A percentile compares a stretch with the other conserved stretches of the same genome.
Evolutionary conservation across 2,113 vertebrate genomes (phyloP).

Genomic region (Delphinapterus leucas): DNA sequence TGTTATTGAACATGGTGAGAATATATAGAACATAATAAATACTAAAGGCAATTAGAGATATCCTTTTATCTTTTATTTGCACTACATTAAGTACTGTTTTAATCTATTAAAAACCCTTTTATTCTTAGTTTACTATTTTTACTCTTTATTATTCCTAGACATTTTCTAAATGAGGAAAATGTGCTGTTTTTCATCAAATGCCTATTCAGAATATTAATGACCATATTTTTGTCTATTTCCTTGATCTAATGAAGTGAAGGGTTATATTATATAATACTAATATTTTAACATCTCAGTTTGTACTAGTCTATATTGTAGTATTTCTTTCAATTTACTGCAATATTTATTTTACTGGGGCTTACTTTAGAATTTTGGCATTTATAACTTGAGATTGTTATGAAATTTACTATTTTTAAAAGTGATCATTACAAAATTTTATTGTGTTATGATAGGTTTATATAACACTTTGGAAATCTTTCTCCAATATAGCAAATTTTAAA

Average conservation of each 20-base stretch:
- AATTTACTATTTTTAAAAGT: not conserved
- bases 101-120: not conserved
- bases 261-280: not conserved
- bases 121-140: not conserved
- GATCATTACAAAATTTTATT: not conserved
- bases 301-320: not conserved
- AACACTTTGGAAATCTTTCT: not conserved
- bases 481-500: not conserved
- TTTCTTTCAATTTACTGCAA: not conserved
- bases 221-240: not conserved
- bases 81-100: not conserved
- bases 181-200: not conserved
- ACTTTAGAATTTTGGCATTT: not conserved
- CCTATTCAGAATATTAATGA: not conserved
- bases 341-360: not conserved
- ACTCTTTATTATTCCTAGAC: not conserved
- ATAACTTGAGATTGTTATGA: not conserved
- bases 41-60: not conserved
- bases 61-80: not conserved
- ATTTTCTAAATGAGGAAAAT: not conserved
- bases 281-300: not conserved
- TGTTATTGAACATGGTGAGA: not conserved
- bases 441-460: not conserved
- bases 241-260: not conserved
- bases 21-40: not conserved